A percentile compares a stretch with the other conserved stretches of the same genome.
Conservation (phyloP, 2,888 invertebrate species). For the Nephrotoma guestfalica region DNA sequence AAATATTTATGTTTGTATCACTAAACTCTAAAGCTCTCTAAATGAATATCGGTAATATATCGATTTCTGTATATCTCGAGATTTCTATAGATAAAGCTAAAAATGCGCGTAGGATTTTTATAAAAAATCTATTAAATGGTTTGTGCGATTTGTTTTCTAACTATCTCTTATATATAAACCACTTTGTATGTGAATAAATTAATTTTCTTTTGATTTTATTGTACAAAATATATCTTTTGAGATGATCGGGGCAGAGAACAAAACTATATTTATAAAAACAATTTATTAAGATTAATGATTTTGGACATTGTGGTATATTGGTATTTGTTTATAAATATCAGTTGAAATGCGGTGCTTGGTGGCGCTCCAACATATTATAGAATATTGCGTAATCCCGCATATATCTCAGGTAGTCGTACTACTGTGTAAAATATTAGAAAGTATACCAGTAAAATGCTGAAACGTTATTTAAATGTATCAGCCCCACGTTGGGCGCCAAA, state of each 20-base stretch:
- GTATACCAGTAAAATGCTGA: background rate
- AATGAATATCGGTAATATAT: background rate
- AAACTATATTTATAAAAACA: background rate
- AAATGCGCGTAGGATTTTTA: background rate
- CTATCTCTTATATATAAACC: background rate
- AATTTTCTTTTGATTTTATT: background rate
- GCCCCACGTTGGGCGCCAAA: background rate
- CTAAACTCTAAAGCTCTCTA: background rate
- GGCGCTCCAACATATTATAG: background rate
- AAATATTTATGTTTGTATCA: background rate
- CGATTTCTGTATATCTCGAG: background rate
- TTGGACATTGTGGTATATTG: background rate
- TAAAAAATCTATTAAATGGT: background rate
- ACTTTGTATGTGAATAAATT: background rate
- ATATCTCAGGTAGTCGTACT: background rate
- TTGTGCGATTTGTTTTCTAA: background rate
- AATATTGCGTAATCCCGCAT: background rate
- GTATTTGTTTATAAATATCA: background rate
- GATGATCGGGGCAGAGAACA: background rate
- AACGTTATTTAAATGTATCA: background rate
- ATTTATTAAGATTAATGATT: background rate
- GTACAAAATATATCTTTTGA: background rate
- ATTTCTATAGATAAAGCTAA: background rate
- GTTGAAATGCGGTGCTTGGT: background rate
- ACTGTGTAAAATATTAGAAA: background rate